phyloP scores from a whole-genome alignment of 2,113 vertebrate genomes.

The Bubo bubo region DNA sequence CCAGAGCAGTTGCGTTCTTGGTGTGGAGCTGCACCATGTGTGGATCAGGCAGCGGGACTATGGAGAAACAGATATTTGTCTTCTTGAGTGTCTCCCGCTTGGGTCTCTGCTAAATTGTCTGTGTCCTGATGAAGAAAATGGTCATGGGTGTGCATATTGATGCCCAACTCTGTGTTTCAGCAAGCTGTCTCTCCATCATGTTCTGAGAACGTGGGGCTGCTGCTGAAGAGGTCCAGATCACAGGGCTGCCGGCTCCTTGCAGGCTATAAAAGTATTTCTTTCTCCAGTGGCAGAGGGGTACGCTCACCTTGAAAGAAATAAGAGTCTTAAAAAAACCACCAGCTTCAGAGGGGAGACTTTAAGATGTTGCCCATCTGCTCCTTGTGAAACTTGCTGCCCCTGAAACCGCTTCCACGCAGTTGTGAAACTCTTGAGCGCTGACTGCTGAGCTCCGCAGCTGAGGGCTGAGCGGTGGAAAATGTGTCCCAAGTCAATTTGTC shows the following conservation, averaged over 20 bases:
- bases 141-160: accelerated
- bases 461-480: neutral
- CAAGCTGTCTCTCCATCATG: accelerated
- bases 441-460: neutral
- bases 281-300: neutral
- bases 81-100: neutral
- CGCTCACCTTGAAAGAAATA: neutral
- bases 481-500: neutral
- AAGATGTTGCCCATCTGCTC: neutral
- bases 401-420: neutral
- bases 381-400: constrained; percentile 1
- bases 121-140: neutral
- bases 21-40: neutral
- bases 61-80: neutral
- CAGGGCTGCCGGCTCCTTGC: neutral
- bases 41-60: neutral
- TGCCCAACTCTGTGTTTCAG: neutral
- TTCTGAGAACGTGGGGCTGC: neutral
- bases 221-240: neutral
- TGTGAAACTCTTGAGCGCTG: neutral
- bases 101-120: neutral
- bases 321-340: accelerated
- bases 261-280: accelerated
- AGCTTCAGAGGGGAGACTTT: accelerated
- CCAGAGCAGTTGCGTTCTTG: constrained; percentile 1